These are phyloP conservation scores for Odontocolon sp. DNA, from an alignment of 2,888 invertebrate species.

Conservation along the genomic window DNA sequence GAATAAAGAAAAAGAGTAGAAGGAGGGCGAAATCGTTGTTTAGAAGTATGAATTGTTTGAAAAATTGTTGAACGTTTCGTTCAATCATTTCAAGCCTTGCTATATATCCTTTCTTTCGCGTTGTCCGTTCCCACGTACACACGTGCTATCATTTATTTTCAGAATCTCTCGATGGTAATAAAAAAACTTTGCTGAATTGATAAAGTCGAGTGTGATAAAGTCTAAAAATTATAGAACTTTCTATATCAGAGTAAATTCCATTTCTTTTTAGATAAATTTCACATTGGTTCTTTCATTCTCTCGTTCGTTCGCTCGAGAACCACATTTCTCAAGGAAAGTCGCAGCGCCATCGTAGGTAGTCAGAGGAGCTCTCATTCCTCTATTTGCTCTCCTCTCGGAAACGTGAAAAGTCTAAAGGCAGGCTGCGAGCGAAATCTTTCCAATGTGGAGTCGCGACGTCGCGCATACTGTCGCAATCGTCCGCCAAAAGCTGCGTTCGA, in stretches of 20 bases:
- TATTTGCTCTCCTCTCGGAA: slow-evolving; percentile 33
- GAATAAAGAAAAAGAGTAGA: too few species aligned
- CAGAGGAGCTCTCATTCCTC: neutral
- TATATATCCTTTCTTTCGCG: too few species aligned
- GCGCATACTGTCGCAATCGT: slow-evolving; percentile 19
- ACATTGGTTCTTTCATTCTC: neutral
- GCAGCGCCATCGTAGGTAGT: neutral
- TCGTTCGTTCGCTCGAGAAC: neutral
- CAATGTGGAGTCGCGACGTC: slow-evolving; percentile 32
- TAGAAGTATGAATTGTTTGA: too few species aligned
- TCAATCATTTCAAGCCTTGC: too few species aligned
- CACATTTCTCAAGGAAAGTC: neutral
- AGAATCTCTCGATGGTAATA: too few species aligned
- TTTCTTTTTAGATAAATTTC: neutral
- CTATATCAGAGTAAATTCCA: neutral
- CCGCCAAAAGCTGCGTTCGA: slow-evolving; percentile 25
- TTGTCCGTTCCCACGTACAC: too few species aligned
- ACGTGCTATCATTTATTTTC: too few species aligned
- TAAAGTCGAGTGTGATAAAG: too few species aligned
- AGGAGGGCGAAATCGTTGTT: too few species aligned
- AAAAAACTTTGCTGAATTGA: too few species aligned
- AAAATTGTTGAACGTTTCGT: too few species aligned
- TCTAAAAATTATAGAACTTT: neutral
- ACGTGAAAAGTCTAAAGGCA: slow-evolving; percentile 49
- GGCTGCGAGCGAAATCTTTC: slow-evolving; percentile 46